Conservation (phyloP, 2,888 invertebrate genomes). For the Congeria kusceri region DNA sequence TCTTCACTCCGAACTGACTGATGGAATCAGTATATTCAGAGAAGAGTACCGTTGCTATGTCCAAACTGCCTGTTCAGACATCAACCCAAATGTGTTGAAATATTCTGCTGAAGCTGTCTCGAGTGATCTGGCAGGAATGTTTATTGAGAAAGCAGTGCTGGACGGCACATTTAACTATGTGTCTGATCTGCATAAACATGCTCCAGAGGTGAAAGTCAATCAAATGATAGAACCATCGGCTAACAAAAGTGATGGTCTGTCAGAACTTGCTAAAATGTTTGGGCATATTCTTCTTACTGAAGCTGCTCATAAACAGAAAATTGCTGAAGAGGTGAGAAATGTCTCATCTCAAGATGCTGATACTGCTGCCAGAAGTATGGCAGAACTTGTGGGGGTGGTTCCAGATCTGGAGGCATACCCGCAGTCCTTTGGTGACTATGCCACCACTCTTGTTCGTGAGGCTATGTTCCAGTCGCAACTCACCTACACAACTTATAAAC, state of each 20-base stretch:
- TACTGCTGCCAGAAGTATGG: slow-evolving; percentile 50
- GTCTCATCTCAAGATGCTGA: slow-evolving; percentile 29
- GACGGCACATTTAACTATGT: slow-evolving; percentile 72
- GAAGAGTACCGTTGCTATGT: slow-evolving; percentile 64
- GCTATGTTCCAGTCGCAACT: slow-evolving; percentile 90
- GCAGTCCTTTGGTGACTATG: slow-evolving; percentile 70
- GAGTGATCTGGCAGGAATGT: slow-evolving; percentile 57
- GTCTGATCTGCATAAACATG: slow-evolving; percentile 62
- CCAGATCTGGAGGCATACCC: slow-evolving; percentile 71
- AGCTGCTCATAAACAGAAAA: slow-evolving; percentile 67
- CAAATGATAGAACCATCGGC: slow-evolving; percentile 53
- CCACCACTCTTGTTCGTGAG: slow-evolving; percentile 90
- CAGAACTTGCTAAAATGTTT: slow-evolving; percentile 58
- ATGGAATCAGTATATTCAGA: slow-evolving; percentile 58
- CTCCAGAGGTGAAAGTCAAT: slow-evolving; percentile 57
- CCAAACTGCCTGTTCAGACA: slow-evolving; percentile 65
- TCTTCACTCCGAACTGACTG: slow-evolving; percentile 55
- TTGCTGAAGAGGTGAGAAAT: slow-evolving; percentile 65
- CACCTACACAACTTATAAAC: slow-evolving; percentile 78
- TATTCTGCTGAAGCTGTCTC: slow-evolving; percentile 55
- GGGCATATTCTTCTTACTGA: slow-evolving; percentile 65
- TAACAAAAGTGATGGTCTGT: slow-evolving; percentile 42
- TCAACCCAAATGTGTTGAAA: slow-evolving; percentile 60
- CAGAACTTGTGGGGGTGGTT: slow-evolving; percentile 65
- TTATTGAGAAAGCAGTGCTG: slow-evolving; percentile 87